Conservation (phyloP, 2,797 vertebrate species). For the Notamacropus eugenii region DNA sequence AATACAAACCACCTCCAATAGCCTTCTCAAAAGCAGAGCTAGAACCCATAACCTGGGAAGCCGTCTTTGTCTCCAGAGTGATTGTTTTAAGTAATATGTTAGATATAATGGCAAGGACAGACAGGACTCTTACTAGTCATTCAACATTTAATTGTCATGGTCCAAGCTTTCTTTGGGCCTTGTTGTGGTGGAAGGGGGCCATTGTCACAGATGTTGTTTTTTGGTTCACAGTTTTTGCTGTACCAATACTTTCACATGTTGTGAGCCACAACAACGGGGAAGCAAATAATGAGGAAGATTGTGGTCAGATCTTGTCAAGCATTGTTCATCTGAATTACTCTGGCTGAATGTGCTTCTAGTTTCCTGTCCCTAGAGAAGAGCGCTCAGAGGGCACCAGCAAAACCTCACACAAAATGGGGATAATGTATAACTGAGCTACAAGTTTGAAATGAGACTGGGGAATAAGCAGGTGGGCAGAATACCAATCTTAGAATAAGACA, state of each 20-base stretch:
- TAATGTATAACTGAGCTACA: not conserved
- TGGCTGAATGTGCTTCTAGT: not conserved
- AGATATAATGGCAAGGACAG: not conserved
- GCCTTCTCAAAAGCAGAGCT: not conserved
- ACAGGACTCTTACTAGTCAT: not conserved
- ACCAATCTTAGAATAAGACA: not conserved
- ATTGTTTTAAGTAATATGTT: not conserved
- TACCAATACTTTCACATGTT: not conserved
- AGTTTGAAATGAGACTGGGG: not conserved
- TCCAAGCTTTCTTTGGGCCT: not conserved
- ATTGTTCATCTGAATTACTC: not conserved
- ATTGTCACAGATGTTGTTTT: not conserved
- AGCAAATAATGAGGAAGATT: not conserved
- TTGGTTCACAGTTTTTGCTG: not conserved
- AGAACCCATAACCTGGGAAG: not conserved
- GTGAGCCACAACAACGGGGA: not conserved
- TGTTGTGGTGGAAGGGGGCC: not conserved
- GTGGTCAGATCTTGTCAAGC: not conserved
- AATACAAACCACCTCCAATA: slow-evolving; percentile 48
- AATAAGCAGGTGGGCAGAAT: not conserved
- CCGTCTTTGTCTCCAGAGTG: not conserved
- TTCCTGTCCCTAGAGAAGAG: not conserved
- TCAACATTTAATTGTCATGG: not conserved
- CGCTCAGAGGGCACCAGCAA: not conserved
- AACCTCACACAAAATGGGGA: not conserved